Conservation (phyloP, 2,113 vertebrate genomes). For the Misgurnus mizolepis region DNA sequence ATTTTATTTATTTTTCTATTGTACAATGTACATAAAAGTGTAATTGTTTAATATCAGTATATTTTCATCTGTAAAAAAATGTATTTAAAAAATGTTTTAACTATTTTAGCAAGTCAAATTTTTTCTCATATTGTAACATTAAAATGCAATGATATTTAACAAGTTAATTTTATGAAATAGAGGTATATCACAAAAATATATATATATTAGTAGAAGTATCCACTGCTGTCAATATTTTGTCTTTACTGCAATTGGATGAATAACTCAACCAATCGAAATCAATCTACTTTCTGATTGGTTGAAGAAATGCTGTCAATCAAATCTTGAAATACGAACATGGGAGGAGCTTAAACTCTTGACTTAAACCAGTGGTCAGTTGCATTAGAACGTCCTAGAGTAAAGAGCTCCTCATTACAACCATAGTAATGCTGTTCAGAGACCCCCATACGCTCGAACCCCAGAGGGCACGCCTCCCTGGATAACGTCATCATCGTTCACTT, state of each 20-base stretch:
- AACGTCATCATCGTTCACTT: too few species aligned
- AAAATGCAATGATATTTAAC: neutral
- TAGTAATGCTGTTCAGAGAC: neutral
- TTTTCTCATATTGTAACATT: neutral
- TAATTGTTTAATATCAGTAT: too few species aligned
- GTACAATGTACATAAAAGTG: too few species aligned
- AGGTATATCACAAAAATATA: neutral
- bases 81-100: too few species aligned
- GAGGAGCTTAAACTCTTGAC: slow-evolving; percentile 17
- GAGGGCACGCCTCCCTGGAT: neutral
- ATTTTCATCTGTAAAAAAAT: too few species aligned
- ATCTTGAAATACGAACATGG: neutral
- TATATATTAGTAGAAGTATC: neutral
- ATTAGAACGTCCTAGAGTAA: neutral
- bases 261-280: slow-evolving; percentile 58
- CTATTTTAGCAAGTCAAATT: neutral
- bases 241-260: slow-evolving; percentile 24
- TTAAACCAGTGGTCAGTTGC: slow-evolving; percentile 3
- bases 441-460: neutral
- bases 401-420: neutral
- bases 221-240: neutral
- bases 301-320: slow-evolving; percentile 64
- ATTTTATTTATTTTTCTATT: too few species aligned
- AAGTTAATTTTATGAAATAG: neutral
- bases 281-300: slow-evolving; percentile 63